Evolutionary conservation across 2,113 vertebrate genomes (phyloP).

Genomic region (Nestor notabilis): DNA sequence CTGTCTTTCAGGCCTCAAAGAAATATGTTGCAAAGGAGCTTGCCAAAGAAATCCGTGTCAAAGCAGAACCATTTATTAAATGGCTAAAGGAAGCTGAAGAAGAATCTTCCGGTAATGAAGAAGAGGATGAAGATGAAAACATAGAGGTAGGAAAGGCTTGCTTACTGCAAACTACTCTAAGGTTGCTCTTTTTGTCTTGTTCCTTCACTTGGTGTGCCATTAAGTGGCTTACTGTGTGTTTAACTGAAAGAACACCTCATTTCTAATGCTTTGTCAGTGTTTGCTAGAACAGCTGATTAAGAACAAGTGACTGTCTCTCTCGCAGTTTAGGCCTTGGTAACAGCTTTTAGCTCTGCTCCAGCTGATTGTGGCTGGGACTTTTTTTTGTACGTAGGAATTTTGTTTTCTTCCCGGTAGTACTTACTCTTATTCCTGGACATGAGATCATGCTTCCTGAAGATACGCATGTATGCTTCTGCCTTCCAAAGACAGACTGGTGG

Average conservation of each 20-base stretch:
- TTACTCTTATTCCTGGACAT: accelerated
- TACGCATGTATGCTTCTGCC: accelerated
- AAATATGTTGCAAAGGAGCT: constrained; percentile 98
- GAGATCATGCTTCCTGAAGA: not conserved
- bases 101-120: constrained; percentile 92
- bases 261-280: not conserved
- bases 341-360: not conserved
- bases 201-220: accelerated
- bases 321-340: accelerated
- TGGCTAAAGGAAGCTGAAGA: constrained; percentile 98
- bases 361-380: not conserved
- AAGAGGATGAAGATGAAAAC: constrained; percentile 89
- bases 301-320: accelerated
- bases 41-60: constrained; percentile 97
- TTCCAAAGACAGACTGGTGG: not conserved
- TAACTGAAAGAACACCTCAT: accelerated
- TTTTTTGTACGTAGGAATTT: not conserved
- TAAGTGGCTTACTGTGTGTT: accelerated
- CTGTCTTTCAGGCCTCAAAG: constrained; percentile 86
- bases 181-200: not conserved
- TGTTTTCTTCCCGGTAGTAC: not conserved
- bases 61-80: constrained; percentile 95
- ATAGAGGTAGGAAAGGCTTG: constrained; percentile 81
- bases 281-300: not conserved
- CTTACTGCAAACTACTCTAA: not conserved